Evolutionary conservation across 2,113 vertebrate species (phyloP).

Genomic region (Oceanites oceanicus): DNA sequence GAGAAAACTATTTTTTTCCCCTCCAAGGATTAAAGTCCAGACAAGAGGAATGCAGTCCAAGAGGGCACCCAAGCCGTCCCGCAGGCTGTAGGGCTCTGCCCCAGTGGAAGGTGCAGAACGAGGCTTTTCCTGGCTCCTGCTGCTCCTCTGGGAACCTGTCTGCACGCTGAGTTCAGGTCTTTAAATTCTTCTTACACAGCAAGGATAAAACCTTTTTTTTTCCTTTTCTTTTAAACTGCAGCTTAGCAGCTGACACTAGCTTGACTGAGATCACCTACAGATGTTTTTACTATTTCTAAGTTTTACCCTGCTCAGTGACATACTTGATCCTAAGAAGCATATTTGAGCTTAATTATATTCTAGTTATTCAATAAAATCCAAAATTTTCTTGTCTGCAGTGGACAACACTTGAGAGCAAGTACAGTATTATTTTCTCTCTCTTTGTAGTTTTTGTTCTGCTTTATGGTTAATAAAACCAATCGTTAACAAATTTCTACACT

Average conservation of each 20-base stretch:
- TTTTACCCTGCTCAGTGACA: neutral
- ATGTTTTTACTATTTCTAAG: neutral
- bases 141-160: neutral
- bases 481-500: neutral
- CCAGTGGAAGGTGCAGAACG: neutral
- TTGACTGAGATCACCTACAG: neutral
- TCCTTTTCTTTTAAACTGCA: neutral
- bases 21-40: constrained; percentile 30
- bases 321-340: neutral
- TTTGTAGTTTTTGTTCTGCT: neutral
- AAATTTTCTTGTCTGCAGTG: neutral
- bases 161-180: neutral
- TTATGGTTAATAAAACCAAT: neutral
- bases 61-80: neutral
- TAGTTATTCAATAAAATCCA: neutral
- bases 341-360: neutral
- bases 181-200: neutral
- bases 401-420: neutral
- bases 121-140: neutral
- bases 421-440: neutral
- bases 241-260: neutral
- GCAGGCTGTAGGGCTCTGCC: neutral
- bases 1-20: neutral
- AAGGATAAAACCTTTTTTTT: neutral
- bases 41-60: constrained; percentile 26